Conservation (phyloP, 2,888 invertebrate genomes). For the Selenia dentaria region DNA sequence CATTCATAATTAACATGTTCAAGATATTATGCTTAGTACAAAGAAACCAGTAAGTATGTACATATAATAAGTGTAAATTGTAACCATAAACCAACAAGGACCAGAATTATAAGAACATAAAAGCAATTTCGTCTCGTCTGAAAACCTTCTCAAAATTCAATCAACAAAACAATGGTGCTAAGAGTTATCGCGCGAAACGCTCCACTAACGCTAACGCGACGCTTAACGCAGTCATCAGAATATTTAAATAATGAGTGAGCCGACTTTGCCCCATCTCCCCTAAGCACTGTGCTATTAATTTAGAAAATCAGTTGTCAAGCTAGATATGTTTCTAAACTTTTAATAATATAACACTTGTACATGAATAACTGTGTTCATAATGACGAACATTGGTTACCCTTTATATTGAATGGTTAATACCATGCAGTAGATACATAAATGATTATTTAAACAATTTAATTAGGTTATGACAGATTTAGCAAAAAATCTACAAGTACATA, state of each 20-base stretch:
- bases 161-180: conserved; percentile 71
- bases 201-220: conserved; percentile 65
- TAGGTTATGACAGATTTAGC: no score
- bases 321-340: background rate
- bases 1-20: no score
- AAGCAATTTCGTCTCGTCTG: conserved; percentile 12
- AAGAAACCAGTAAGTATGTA: no score
- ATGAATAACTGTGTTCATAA: no score
- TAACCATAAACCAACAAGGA: conserved; percentile 5
- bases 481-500: no score
- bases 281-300: conserved; percentile 5
- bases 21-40: no score
- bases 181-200: conserved; percentile 63
- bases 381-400: no score
- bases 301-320: conserved; percentile 19
- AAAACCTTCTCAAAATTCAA: conserved; percentile 58
- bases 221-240: conserved; percentile 75
- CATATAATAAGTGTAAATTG: no score
- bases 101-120: conserved; percentile 6
- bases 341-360: no score
- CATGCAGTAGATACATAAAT: no score
- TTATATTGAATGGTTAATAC: no score
- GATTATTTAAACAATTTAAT: no score
- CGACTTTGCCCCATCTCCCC: conserved; percentile 44
- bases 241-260: conserved; percentile 76